Evolutionary conservation across 2,888 invertebrate species (phyloP), one percentile per base, ranked within the genome.

Genomic region (Chrysolina haemoptera): DNA sequence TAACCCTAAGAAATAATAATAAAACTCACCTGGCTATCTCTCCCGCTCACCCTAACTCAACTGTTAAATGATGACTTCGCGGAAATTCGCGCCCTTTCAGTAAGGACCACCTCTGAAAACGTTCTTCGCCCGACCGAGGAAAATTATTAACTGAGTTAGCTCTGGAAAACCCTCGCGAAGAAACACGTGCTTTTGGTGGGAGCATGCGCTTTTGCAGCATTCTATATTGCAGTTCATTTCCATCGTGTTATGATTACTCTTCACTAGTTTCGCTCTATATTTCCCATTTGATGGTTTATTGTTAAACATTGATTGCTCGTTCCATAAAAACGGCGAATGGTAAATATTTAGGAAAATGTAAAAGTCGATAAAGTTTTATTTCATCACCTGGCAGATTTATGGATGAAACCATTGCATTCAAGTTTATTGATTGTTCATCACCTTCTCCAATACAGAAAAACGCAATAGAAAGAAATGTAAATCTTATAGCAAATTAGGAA

Each of bases 101-200:
- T 48, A 35, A 43, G 10, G 12, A 59, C 14, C 27, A 35, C 55
- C 48, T 65, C n/a, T 48, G 48, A 16, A 48, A 16, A 69, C 43
- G 65, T n/a, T 46, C 70, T 50, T 18, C 27, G 69, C 55, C 62
- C 70, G 53, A 16, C 78, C 75, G 71, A 74, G 77, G 63, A 66
- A 62, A 72, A 75, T 48, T 71, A 73, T 59, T 67, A 76, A 81
- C 81, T 81, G 76, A 78, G 64, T 69, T 75, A 59, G 65, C 35
- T 35, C 43, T 62, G 63, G 65, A 68, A 68, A 72, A 68, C 70
- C 71, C 76, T 75, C 76, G 76, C 75, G 69, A 70, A 74, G 70
- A 16, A 79, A 75, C 81, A 81, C 81, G 81, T 81, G 81, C 63
- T 74, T 67, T 68, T 71, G 53, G 50, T 63, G 35, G 18, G 75